Conservation (phyloP, 2,113 vertebrate genomes). For the Silurus asotus region DNA sequence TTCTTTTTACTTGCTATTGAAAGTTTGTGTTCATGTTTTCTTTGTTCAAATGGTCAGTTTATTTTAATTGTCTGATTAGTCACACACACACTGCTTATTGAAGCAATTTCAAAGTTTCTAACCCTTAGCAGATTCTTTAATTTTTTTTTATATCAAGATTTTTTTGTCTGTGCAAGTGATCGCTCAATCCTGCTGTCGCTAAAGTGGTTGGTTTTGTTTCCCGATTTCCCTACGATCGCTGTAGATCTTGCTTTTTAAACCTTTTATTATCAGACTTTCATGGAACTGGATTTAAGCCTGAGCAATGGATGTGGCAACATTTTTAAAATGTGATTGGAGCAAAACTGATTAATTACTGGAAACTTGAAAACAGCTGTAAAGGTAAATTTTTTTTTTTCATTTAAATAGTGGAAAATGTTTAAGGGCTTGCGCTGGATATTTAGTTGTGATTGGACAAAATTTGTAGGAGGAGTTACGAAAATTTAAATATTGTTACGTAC, state of each 20-base stretch:
- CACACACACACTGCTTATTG: background rate
- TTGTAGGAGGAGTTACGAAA: no score
- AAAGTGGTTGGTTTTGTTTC: background rate
- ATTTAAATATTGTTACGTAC: no score
- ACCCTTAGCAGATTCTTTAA: background rate
- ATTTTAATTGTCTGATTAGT: no score
- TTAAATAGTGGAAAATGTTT: no score
- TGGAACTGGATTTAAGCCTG: background rate
- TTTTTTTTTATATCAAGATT: background rate
- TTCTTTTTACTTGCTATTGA: background rate
- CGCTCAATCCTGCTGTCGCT: background rate
- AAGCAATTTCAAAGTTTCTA: background rate
- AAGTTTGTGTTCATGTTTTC: background rate
- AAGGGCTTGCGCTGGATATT: no score
- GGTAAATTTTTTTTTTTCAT: no score
- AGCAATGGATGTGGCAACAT: background rate
- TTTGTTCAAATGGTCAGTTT: background rate
- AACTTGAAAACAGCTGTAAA: background rate
- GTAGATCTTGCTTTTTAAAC: no score
- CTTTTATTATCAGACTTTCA: background rate
- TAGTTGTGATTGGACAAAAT: no score
- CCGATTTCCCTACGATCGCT: background rate
- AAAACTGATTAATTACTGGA: background rate
- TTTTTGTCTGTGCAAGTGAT: background rate
- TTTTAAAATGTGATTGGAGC: background rate